Percentiles rank a stretch among this genome's conserved stretches.
Conservation (phyloP, 1,140 invertebrate genomes). For the Akabosia matsudoensis region DNA sequence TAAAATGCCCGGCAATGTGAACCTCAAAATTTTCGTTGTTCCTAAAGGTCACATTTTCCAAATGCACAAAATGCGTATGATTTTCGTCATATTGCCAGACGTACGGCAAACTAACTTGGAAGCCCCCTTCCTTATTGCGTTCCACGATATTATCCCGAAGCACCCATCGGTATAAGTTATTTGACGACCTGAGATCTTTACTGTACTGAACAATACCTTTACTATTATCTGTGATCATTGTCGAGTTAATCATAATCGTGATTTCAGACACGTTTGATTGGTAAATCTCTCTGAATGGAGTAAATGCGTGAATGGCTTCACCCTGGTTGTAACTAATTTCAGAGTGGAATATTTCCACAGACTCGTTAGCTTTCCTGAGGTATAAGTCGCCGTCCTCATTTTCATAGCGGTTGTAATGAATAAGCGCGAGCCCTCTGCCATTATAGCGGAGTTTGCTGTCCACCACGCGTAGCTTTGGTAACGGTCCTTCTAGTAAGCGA, state of each 20-base stretch:
- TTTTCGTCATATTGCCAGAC: constrained; percentile 94
- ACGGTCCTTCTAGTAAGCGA: constrained; percentile 70
- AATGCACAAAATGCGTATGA: constrained; percentile 81
- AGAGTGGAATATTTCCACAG: constrained; percentile 71
- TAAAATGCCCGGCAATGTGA: constrained; percentile 85
- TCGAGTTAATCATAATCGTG: constrained; percentile 78
- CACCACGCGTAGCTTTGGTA: constrained; percentile 67
- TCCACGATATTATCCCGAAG: constrained; percentile 83
- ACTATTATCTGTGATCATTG: constrained; percentile 77
- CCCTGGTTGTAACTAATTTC: constrained; percentile 74
- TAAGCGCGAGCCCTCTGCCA: constrained; percentile 71
- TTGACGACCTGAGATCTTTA: constrained; percentile 78
- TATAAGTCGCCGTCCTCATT: constrained; percentile 80
- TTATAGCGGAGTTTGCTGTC: constrained; percentile 77
- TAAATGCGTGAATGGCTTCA: constrained; percentile 75
- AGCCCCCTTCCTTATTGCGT: constrained; percentile 75
- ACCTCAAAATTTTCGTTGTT: constrained; percentile 82
- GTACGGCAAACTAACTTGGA: constrained; percentile 81
- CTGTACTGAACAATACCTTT: constrained; percentile 81
- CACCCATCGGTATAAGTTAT: constrained; percentile 91
- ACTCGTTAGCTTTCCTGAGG: constrained; percentile 81
- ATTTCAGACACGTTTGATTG: constrained; percentile 79
- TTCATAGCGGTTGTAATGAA: constrained; percentile 84
- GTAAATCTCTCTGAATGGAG: constrained; percentile 78
- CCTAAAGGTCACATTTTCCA: constrained; percentile 81